Percentiles rank a stretch among this genome's conserved stretches.
These are phyloP conservation scores for Euzophera pinguis DNA, from an alignment of 2,888 invertebrate genomes.

Conservation along the genomic window DNA sequence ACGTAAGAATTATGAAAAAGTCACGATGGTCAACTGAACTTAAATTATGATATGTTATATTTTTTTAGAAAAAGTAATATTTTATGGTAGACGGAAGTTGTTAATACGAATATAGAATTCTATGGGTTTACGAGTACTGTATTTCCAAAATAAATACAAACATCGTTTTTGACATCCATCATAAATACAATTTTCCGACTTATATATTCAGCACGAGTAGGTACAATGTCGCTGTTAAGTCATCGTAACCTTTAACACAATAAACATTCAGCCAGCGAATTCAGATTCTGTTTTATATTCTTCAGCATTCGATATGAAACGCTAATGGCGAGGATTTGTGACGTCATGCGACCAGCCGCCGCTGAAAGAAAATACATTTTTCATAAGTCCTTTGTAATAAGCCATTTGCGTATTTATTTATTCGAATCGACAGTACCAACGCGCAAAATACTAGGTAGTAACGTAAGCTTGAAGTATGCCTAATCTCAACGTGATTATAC, in stretches of 20 bases:
- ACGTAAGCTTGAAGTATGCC: no score
- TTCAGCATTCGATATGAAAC: conserved; percentile 30
- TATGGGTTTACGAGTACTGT: no score
- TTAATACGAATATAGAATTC: no score
- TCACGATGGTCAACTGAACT: no score
- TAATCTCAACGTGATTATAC: no score
- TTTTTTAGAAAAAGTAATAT: no score
- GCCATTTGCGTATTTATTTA: conserved; percentile 20
- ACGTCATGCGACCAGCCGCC: conserved; percentile 46
- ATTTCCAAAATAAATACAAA: no score
- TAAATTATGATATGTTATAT: no score
- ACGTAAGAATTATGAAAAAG: no score
- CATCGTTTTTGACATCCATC: no score
- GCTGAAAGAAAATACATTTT: conserved; percentile 55
- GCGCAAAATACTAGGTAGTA: background rate
- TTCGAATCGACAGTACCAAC: conserved; percentile 28
- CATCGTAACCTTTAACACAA: conserved; percentile 7
- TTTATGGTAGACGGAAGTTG: no score
- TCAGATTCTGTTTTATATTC: conserved; percentile 17
- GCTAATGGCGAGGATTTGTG: conserved; percentile 36
- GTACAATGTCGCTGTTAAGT: background rate
- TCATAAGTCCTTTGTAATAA: conserved; percentile 33
- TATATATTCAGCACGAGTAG: background rate
- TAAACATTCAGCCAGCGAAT: conserved; percentile 13
- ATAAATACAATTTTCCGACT: background rate